A percentile compares a stretch with the other conserved stretches of the same genome.
Conservation (phyloP, 2,113 vertebrate genomes). For the Brachionichthys hirsutus region DNA sequence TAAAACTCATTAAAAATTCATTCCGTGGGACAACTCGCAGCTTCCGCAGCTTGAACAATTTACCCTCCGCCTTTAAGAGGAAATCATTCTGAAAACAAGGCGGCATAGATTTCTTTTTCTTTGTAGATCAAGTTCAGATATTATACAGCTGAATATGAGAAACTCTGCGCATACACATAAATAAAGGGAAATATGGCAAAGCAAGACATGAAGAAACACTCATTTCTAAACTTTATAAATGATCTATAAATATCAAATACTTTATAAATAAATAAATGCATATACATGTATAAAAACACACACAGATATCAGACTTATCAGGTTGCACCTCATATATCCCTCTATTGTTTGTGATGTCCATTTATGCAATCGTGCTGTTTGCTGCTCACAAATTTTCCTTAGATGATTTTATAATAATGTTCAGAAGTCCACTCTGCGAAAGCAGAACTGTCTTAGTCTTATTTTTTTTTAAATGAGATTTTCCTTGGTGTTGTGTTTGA, state of each 20-base stretch:
- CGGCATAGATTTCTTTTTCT: conserved; percentile 11
- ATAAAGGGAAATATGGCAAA: not conserved
- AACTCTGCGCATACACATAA: not conserved
- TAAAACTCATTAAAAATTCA: conserved; percentile 64
- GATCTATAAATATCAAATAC: no score
- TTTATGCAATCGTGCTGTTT: not conserved
- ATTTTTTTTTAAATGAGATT: not conserved
- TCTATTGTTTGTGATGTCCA: no score
- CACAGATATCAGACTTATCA: not conserved
- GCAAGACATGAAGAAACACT: no score
- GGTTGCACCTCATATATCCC: not conserved
- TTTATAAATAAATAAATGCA: no score
- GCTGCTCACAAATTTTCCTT: not conserved
- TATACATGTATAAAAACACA: not conserved
- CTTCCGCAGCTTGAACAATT: conserved; percentile 43
- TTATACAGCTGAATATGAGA: not conserved
- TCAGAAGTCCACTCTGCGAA: no score
- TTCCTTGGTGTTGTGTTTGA: not conserved
- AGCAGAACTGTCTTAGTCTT: no score
- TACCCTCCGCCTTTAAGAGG: conserved; percentile 37
- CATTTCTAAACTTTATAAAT: no score
- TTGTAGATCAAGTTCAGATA: not conserved
- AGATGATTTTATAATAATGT: no score
- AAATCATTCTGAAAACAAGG: conserved; percentile 20
- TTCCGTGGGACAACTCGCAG: conserved; percentile 40